A percentile compares a stretch with the other conserved stretches of the same genome.
Conservation (phyloP, 2,797 vertebrate genomes). For the Scomberomorus guttatus region DNA sequence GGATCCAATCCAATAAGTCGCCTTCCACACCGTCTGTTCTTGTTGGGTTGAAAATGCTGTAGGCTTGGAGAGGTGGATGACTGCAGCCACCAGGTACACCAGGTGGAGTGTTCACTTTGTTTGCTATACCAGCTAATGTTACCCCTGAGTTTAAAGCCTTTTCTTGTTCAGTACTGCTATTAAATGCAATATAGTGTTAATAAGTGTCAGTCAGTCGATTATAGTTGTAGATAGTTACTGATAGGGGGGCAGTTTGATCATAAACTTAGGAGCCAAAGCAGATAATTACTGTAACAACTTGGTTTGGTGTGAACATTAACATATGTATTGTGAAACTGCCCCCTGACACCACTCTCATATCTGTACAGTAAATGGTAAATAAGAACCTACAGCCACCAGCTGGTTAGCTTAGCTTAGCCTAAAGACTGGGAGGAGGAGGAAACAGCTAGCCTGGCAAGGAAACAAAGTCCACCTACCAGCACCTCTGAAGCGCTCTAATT, state of each 20-base stretch:
- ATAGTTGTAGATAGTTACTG: background rate
- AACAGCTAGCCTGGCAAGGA: too few species aligned
- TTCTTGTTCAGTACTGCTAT: too few species aligned
- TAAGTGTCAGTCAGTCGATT: background rate
- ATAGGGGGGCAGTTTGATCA: background rate
- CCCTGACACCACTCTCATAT: too few species aligned
- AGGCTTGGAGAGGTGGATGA: constrained; percentile 55
- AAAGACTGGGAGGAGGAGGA: background rate
- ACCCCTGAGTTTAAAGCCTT: too few species aligned
- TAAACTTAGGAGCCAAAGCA: background rate
- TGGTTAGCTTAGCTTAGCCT: too few species aligned
- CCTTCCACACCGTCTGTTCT: constrained; percentile 74
- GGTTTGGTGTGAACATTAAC: background rate
- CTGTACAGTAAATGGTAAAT: background rate
- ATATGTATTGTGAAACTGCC: background rate
- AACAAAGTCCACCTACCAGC: background rate
- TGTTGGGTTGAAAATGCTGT: constrained; percentile 57
- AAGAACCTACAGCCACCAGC: too few species aligned
- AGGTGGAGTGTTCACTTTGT: constrained; percentile 44
- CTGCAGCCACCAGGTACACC: constrained; percentile 55
- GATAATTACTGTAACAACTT: background rate
- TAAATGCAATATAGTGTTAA: background rate
- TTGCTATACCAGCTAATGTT: too few species aligned
- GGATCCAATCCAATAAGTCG: constrained; percentile 76
- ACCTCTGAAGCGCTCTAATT: too few species aligned